Percentiles rank a stretch among this genome's conserved stretches.
phyloP scores from a whole-genome alignment of 2,888 invertebrate genomes.

The Dendrolimus houi region DNA sequence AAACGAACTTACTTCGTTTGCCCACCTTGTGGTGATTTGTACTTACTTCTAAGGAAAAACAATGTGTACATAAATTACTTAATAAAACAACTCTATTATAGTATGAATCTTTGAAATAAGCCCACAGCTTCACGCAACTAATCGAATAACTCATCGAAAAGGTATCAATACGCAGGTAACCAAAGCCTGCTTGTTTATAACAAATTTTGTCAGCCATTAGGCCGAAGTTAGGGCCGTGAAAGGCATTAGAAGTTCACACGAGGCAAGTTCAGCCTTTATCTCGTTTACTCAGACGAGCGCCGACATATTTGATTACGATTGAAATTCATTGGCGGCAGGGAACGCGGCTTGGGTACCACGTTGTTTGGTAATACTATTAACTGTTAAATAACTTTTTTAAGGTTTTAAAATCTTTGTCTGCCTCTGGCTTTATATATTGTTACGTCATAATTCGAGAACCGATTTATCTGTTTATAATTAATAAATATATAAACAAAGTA shows the following conservation, averaged over 20 bases:
- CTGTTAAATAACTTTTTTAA: too few species aligned
- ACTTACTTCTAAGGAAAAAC: too few species aligned
- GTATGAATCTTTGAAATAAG: background rate
- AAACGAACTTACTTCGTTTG: too few species aligned
- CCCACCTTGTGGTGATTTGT: too few species aligned
- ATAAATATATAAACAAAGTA: too few species aligned
- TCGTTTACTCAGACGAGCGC: constrained; percentile 56
- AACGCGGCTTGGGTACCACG: background rate
- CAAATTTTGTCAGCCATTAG: background rate
- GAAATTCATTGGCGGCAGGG: constrained; percentile 32
- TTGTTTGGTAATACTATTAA: background rate
- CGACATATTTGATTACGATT: constrained; percentile 63
- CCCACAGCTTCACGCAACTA: background rate
- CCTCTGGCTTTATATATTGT: too few species aligned
- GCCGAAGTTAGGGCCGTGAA: background rate
- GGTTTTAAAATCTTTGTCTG: too few species aligned
- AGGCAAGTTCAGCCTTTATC: constrained; percentile 36
- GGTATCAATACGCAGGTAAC: background rate
- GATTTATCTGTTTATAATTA: too few species aligned
- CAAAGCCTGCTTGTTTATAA: background rate
- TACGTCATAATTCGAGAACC: too few species aligned
- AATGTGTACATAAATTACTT: too few species aligned
- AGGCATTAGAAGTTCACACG: constrained; percentile 15
- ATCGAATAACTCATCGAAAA: background rate
- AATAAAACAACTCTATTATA: too few species aligned